These are phyloP conservation scores for Pseudachorutes palmiensis DNA, from an alignment of 1,140 invertebrate genomes.

Conservation along the genomic window DNA sequence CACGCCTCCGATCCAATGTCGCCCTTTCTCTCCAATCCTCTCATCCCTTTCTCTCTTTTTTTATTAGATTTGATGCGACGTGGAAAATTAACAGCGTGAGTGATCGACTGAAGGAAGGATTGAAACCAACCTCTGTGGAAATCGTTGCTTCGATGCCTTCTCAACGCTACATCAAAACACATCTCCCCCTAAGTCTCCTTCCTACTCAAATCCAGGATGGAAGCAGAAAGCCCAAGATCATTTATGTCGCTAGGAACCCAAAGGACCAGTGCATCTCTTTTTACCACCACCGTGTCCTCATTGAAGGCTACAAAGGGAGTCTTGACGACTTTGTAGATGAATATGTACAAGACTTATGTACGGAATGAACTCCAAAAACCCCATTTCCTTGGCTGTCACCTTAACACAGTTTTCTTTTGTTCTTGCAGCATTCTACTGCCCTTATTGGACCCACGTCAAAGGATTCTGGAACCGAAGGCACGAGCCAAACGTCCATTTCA, in stretches of 20 bases:
- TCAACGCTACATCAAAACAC: conserved; percentile 63
- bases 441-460: conserved; percentile 28
- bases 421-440: conserved; percentile 22
- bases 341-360: background rate
- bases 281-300: conserved; percentile 68
- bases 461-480: conserved; percentile 22
- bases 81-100: conserved; percentile 8
- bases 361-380: background rate
- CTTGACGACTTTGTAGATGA: conserved; percentile 47
- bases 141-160: conserved; percentile 21
- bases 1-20: too few relatives aligned
- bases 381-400: background rate
- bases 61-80: conserved; percentile 21
- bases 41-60: background rate
- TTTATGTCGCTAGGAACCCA: conserved; percentile 84
- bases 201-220: conserved; percentile 51
- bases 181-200: conserved; percentile 63
- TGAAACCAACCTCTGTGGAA: conserved; percentile 29
- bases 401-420: background rate
- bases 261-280: conserved; percentile 89
- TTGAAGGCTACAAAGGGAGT: conserved; percentile 56
- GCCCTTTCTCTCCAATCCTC: background rate
- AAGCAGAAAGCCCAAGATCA: conserved; percentile 46
- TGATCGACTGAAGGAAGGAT: background rate
- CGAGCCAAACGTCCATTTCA: conserved; percentile 28